Evolutionary conservation across 2,113 vertebrate genomes (phyloP).

Genomic region (Sinocyclocheilus anophthalmus): DNA sequence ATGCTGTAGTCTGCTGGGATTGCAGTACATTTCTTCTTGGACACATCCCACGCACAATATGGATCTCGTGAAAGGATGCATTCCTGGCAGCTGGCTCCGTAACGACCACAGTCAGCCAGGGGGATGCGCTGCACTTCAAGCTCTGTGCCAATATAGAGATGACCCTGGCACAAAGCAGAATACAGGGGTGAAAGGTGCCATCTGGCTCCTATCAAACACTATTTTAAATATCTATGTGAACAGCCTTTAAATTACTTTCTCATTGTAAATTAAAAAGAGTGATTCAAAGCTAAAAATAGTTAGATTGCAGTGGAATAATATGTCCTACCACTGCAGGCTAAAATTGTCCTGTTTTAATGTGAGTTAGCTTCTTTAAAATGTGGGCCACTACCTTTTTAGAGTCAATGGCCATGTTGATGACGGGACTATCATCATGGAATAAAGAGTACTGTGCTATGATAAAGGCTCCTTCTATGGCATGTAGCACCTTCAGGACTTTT

Average conservation of each 20-base stretch:
- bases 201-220: neutral
- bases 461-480: slow-evolving; percentile 74
- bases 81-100: slow-evolving; percentile 78
- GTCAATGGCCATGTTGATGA: slow-evolving; percentile 79
- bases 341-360: neutral
- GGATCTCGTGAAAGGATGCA: slow-evolving; percentile 81
- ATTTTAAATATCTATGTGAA: slow-evolving; percentile 13
- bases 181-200: slow-evolving; percentile 12
- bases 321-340: neutral
- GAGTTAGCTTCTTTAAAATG: neutral
- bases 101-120: slow-evolving; percentile 78
- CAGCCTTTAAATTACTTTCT: neutral
- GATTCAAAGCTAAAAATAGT: neutral
- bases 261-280: neutral
- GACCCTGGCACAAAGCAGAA: slow-evolving; percentile 68
- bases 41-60: slow-evolving; percentile 80
- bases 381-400: slow-evolving; percentile 68
- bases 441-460: slow-evolving; percentile 80
- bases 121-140: slow-evolving; percentile 77
- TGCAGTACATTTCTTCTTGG: slow-evolving; percentile 71
- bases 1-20: slow-evolving; percentile 71
- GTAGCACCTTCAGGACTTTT: slow-evolving; percentile 81
- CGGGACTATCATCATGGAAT: slow-evolving; percentile 76
- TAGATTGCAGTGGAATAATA: neutral
- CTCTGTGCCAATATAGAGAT: slow-evolving; percentile 78